A percentile compares a stretch with the other conserved stretches of the same genome.
Evolutionary conservation across 1,140 invertebrate genomes (phyloP).

Genomic region (Drosophila tropicalis): DNA sequence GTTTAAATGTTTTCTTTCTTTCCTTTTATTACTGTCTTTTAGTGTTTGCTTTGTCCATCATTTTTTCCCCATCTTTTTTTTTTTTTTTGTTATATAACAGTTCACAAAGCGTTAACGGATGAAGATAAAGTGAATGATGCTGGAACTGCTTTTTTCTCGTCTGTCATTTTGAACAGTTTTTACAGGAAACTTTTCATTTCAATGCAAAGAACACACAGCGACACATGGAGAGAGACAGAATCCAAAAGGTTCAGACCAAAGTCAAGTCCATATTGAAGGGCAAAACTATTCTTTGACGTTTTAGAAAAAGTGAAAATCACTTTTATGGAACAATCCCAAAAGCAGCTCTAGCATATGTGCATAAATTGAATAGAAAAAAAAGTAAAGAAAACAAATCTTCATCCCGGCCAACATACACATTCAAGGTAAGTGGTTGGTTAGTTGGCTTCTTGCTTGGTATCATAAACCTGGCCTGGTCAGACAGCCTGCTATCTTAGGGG

Average conservation of each 20-base stretch:
- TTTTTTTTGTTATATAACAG: slow-evolving; percentile 41
- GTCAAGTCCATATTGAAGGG: neutral
- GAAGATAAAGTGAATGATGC: slow-evolving; percentile 34
- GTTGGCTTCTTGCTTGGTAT: neutral
- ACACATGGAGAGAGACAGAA: neutral
- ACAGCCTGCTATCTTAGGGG: slow-evolving; percentile 8
- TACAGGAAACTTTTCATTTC: slow-evolving; percentile 48
- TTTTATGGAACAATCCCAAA: slow-evolving; percentile 21
- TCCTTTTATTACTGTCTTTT: slow-evolving; percentile 20
- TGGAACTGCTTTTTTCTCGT: neutral
- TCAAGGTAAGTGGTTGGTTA: neutral
- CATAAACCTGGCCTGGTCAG: slow-evolving; percentile 14
- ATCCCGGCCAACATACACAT: neutral
- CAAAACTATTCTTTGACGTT: neutral
- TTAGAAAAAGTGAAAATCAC: slow-evolving; percentile 45
- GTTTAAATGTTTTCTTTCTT: slow-evolving; percentile 27
- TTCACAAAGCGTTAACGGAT: slow-evolving; percentile 50
- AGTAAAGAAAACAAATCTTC: neutral
- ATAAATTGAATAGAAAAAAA: slow-evolving; percentile 12
- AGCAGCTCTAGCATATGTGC: slow-evolving; percentile 27
- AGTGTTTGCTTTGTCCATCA: slow-evolving; percentile 26
- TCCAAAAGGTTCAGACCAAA: neutral
- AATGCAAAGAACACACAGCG: slow-evolving; percentile 21
- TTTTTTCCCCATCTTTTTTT: neutral
- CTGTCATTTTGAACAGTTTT: neutral